Conservation (phyloP, 2,113 vertebrate genomes). For the Cinclus cinclus region DNA sequence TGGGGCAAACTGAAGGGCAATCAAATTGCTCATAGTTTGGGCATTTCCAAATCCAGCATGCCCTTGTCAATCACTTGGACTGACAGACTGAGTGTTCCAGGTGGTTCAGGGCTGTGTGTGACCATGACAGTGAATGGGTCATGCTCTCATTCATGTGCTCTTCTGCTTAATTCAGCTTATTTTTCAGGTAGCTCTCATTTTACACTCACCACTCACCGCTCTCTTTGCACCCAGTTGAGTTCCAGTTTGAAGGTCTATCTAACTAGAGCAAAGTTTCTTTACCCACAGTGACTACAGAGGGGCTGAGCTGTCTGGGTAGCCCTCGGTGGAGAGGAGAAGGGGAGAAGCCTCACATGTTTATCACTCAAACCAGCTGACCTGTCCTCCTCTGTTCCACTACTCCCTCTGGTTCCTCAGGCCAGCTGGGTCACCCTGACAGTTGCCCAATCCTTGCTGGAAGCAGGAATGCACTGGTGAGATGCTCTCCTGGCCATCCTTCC, state of each 20-base stretch:
- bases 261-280: background rate
- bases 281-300: background rate
- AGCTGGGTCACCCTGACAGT: background rate
- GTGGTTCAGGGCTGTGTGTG: background rate
- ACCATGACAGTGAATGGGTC: background rate
- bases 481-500: background rate
- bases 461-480: background rate
- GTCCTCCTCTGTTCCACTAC: background rate
- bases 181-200: background rate
- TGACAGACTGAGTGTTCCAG: background rate
- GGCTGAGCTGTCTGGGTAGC: background rate
- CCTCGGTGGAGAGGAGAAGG: background rate
- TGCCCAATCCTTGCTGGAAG: background rate
- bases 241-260: background rate
- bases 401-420: background rate
- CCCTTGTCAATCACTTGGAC: slow-evolving; percentile 27
- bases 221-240: fast-evolving
- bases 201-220: background rate
- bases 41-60: background rate
- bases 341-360: background rate
- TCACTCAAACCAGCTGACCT: background rate
- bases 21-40: slow-evolving; percentile 8
- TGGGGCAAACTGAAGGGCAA: background rate
- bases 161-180: slow-evolving; percentile 15
- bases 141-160: slow-evolving; percentile 10